phyloP scores from a whole-genome alignment of 2,797 vertebrate species.

The Mus spretus region DNA sequence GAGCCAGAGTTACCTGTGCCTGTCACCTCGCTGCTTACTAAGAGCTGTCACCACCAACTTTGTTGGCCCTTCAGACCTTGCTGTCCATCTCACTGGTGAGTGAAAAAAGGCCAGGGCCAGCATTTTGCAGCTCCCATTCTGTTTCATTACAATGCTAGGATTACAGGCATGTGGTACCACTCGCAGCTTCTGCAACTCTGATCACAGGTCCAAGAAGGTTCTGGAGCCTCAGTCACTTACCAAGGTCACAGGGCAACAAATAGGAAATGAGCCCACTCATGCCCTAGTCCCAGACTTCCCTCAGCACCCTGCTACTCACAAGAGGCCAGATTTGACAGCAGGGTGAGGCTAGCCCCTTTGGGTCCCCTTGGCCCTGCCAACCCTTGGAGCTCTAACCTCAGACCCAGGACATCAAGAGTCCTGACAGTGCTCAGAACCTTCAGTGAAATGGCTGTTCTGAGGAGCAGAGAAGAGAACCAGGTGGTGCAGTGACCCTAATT shows the following conservation, averaged over 20 bases:
- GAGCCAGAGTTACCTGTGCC: neutral
- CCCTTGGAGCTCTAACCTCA: neutral
- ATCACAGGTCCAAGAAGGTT: neutral
- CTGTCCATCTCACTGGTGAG: accelerated
- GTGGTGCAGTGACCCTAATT: neutral
- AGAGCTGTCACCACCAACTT: accelerated
- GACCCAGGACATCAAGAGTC: neutral
- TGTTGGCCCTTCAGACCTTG: neutral
- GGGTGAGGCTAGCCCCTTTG: neutral
- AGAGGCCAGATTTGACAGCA: too few species aligned
- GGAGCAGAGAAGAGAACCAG: neutral
- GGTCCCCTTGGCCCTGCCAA: neutral
- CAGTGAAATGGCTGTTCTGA: accelerated
- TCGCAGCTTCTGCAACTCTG: neutral
- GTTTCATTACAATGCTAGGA: neutral
- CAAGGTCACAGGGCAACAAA: neutral
- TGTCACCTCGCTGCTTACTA: accelerated
- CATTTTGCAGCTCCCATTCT: neutral
- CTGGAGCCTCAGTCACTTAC: neutral
- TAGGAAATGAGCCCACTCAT: neutral
- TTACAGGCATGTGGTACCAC: neutral
- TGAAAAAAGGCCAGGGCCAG: accelerated
- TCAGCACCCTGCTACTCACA: neutral
- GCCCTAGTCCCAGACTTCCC: neutral
- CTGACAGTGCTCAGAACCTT: neutral